Evolutionary conservation across 92 coral and sea anemone species (phyloP).

Genomic region (Phenganax subtilis): DNA sequence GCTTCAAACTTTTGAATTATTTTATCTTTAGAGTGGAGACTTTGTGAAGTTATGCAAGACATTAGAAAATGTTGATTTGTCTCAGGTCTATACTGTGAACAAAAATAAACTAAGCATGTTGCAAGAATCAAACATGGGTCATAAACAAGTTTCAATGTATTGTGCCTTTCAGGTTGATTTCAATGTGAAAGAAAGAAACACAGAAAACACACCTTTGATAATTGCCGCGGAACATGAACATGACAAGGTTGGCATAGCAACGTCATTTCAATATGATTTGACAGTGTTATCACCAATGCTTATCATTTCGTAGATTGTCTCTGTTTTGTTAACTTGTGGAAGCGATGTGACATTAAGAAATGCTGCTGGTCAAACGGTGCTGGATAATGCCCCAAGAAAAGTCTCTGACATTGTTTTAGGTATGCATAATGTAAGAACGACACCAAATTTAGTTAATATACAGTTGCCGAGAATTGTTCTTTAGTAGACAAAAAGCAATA

Average conservation of each 20-base stretch:
- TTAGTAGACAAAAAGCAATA: too few relatives aligned
- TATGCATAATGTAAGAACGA: background rate
- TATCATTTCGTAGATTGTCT: constrained; percentile 8
- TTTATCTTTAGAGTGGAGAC: constrained; percentile 23
- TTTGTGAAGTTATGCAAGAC: constrained; percentile 14
- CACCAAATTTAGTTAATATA: background rate
- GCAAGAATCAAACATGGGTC: too few relatives aligned
- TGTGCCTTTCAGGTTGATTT: constrained; percentile 16
- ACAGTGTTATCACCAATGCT: background rate
- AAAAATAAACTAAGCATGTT: too few relatives aligned
- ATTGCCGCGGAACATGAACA: constrained; percentile 31
- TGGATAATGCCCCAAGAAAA: constrained; percentile 27
- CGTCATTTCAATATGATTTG: background rate
- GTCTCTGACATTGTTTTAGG: constrained; percentile 23
- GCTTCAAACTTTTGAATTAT: too few relatives aligned
- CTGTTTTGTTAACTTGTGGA: constrained; percentile 22
- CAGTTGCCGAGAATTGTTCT: background rate
- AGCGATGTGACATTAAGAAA: constrained; percentile 29
- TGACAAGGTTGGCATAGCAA: constrained; percentile 1
- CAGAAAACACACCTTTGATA: constrained; percentile 25
- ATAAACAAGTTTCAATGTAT: background rate
- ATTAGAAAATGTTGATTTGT: constrained; percentile 28
- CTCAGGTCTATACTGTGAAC: constrained; percentile 1
- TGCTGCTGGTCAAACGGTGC: constrained; percentile 33
- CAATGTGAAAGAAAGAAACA: constrained; percentile 15